Conservation (phyloP, 1,140 invertebrate genomes). For the Drosophila setifemur region DNA sequence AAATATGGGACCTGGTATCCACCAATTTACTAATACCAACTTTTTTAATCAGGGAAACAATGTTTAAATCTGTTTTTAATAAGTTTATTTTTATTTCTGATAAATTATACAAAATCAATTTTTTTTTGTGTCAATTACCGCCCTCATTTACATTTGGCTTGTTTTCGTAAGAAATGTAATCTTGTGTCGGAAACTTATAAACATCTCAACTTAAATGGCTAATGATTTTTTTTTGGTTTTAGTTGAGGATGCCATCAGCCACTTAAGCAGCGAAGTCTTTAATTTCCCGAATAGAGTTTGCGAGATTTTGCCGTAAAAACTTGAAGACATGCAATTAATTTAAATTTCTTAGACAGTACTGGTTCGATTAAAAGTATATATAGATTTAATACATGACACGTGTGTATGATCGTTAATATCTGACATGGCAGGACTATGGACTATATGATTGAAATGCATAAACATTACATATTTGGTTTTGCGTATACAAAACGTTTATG, state of each 20-base stretch:
- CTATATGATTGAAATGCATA: conserved; percentile 25
- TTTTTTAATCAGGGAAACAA: too few relatives aligned
- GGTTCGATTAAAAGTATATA: conserved; percentile 20
- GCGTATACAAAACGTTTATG: conserved; percentile 6
- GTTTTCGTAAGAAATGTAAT: conserved; percentile 6
- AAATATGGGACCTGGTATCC: too few relatives aligned
- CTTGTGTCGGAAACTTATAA: not conserved
- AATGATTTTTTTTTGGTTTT: conserved; percentile 24
- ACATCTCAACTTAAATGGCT: conserved; percentile 18
- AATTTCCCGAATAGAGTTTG: not conserved
- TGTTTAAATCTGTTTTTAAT: too few relatives aligned
- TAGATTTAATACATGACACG: conserved; percentile 19
- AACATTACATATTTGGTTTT: conserved; percentile 7
- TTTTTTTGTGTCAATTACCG: conserved; percentile 41
- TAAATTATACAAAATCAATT: conserved; percentile 2
- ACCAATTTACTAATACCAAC: too few relatives aligned
- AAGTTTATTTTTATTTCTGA: conserved; percentile 3
- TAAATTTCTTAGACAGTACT: conserved; percentile 8
- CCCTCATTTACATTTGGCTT: conserved; percentile 5
- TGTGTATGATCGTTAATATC: not conserved
- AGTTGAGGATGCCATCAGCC: conserved; percentile 51
- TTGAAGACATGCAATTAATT: conserved; percentile 8
- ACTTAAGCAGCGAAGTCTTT: conserved; percentile 2
- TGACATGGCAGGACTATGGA: not conserved
- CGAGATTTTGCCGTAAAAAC: conserved; percentile 13